phyloP scores from a whole-genome alignment of 2,797 vertebrate genomes.

The Chanos chanos region DNA sequence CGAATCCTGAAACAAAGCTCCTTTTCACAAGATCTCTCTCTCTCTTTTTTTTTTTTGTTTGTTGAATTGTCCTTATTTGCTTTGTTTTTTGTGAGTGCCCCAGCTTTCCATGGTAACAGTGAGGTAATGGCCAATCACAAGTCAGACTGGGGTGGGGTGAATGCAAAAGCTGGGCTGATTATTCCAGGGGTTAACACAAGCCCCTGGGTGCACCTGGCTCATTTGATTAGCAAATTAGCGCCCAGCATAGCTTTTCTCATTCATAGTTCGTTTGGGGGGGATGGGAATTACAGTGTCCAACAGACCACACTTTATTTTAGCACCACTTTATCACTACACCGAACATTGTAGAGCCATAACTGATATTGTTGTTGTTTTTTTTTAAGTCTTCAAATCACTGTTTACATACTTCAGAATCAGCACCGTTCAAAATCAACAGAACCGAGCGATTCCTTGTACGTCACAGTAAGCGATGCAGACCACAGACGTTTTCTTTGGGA shows the following conservation, averaged over 20 bases:
- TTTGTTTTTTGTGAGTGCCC: conserved; percentile 48
- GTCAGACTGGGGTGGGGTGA: neutral
- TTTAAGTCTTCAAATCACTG: too few species aligned
- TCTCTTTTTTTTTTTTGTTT: too few species aligned
- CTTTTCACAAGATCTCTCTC: neutral
- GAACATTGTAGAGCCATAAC: too few species aligned
- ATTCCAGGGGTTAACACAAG: conserved; percentile 34
- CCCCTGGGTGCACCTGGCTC: conserved; percentile 56
- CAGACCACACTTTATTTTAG: neutral
- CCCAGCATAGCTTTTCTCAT: neutral
- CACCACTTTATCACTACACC: too few species aligned
- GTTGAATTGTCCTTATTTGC: conserved; percentile 21
- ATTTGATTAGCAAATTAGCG: conserved; percentile 73
- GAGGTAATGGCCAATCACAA: conserved; percentile 55
- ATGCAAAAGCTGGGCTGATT: conserved; percentile 54
- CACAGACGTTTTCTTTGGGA: too few species aligned
- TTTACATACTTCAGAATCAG: too few species aligned
- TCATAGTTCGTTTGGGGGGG: neutral
- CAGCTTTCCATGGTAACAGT: conserved; percentile 45
- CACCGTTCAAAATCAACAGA: too few species aligned
- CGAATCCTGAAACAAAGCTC: neutral
- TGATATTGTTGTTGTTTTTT: too few species aligned
- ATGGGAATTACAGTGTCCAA: neutral
- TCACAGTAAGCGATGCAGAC: too few species aligned
- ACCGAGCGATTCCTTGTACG: too few species aligned